Percentiles rank a stretch among this genome's conserved stretches.
These are phyloP conservation scores for Papilio elwesi DNA, from an alignment of 2,888 invertebrate genomes.

Conservation along the genomic window DNA sequence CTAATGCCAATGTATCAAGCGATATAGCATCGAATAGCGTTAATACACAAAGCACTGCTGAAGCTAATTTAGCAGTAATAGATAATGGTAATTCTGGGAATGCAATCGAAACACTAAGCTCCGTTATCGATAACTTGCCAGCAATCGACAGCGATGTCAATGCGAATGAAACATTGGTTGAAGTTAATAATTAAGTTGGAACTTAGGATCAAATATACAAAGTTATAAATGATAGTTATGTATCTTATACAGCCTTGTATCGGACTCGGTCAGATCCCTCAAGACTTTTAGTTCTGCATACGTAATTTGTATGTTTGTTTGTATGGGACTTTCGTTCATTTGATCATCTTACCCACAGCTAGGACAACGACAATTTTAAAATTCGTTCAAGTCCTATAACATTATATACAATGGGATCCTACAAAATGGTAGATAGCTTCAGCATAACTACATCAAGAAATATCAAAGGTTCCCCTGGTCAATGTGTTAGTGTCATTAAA, in stretches of 20 bases:
- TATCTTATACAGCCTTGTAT: not conserved
- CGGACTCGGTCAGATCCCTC: not conserved
- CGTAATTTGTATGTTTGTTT: not conserved
- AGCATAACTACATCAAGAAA: no score
- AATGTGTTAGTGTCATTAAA: no score
- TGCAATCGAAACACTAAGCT: conserved; percentile 54
- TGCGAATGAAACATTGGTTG: conserved; percentile 59
- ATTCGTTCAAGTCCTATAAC: not conserved
- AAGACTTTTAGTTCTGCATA: not conserved
- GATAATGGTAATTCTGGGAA: conserved; percentile 13
- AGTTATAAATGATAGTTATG: not conserved
- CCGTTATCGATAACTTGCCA: conserved; percentile 73
- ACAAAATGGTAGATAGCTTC: not conserved
- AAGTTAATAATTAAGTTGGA: conserved; percentile 28
- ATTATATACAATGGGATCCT: not conserved
- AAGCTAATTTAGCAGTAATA: conserved; percentile 36
- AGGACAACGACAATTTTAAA: not conserved
- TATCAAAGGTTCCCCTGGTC: no score
- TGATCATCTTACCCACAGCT: not conserved
- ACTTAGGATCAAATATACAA: conserved; percentile 22
- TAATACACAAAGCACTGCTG: not conserved
- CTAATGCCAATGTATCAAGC: conserved; percentile 39
- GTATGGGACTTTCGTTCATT: no score
- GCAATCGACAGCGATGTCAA: conserved; percentile 76
- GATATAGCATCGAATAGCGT: not conserved